Base-by-base conservation (phyloP, 2,888 invertebrate genomes). In the Phrixothrix hirtus region DNA sequence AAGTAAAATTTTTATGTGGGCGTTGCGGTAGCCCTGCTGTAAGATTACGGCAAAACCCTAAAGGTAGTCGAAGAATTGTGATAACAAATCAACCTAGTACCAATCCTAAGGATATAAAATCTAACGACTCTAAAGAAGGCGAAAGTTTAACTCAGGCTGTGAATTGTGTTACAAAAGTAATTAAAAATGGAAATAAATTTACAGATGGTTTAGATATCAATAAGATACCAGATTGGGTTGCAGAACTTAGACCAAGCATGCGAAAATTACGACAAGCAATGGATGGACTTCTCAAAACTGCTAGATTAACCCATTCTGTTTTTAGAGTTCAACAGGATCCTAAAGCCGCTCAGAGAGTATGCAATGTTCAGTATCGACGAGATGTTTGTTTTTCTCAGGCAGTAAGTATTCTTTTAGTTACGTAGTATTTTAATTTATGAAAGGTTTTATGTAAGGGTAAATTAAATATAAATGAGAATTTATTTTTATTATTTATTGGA, bases 361-460 rank as follows among this genome's bases (percentile, higher is more conserved):
- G 84, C 59, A 82, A 82, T 62, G 85, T 89, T 2, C 81, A 90
- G 64, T 92, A 92, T 50, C 78, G 95, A 26, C 78, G 95, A 45
- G 93, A 95, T 75, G 89, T 92, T 10, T 92, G 94, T 73, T 93
- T 94, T 71, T 89, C 94, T 1, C 95, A 95, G 76, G 90, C 94
- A 59, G 92, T 94, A 77, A 83, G 83, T 79, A 36, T 55, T n/a
- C n/a, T n/a, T n/a, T n/a, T n/a, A n/a, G 27, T 57, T 38, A 56
- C 64, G 2, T 12, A 5, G 6, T 3, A 34, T 4, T 34, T 12
- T 14, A n/a, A n/a, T n/a, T n/a, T n/a, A n/a, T n/a, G n/a, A n/a
- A n/a, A n/a, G n/a, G n/a, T n/a, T n/a, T n/a, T n/a, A n/a, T n/a
- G n/a, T n/a, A n/a, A n/a, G n/a, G n/a, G n/a, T n/a, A n/a, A n/a